Percentiles rank a stretch among this genome's conserved stretches.
phyloP scores from a whole-genome alignment of 2,888 invertebrate genomes.

The Drosophila nr. perissopoda region DNA sequence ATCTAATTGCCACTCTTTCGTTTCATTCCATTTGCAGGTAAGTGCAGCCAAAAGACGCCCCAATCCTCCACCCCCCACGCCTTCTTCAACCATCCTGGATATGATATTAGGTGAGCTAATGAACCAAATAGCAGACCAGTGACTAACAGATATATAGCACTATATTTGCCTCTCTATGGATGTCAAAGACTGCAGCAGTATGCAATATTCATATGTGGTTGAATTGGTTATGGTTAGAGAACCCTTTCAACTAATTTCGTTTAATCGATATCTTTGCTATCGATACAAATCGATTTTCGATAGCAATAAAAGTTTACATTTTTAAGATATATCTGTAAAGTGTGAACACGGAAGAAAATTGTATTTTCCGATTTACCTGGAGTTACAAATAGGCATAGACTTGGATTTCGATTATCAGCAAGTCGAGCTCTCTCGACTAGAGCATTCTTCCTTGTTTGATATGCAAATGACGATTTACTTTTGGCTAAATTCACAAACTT shows the following conservation, averaged over 20 bases:
- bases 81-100: constrained; percentile 5
- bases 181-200: too few relatives aligned
- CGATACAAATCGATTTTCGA: neutral
- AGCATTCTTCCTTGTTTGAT: neutral
- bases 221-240: neutral
- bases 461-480: neutral
- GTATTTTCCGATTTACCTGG: neutral
- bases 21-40: constrained; percentile 51
- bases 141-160: neutral
- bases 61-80: neutral
- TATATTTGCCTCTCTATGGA: neutral
- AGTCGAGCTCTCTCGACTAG: neutral
- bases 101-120: constrained; percentile 25
- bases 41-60: constrained; percentile 28
- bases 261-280: neutral
- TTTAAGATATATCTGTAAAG: neutral
- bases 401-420: neutral
- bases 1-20: constrained; percentile 47
- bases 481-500: neutral
- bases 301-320: neutral
- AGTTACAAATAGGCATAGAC: neutral
- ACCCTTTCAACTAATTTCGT: neutral
- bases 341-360: neutral
- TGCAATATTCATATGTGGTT: too few relatives aligned
- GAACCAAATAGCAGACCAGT: neutral